Evolutionary conservation across 2,797 vertebrate species (phyloP).

Genomic region (Dicrostonyx torquatus): DNA sequence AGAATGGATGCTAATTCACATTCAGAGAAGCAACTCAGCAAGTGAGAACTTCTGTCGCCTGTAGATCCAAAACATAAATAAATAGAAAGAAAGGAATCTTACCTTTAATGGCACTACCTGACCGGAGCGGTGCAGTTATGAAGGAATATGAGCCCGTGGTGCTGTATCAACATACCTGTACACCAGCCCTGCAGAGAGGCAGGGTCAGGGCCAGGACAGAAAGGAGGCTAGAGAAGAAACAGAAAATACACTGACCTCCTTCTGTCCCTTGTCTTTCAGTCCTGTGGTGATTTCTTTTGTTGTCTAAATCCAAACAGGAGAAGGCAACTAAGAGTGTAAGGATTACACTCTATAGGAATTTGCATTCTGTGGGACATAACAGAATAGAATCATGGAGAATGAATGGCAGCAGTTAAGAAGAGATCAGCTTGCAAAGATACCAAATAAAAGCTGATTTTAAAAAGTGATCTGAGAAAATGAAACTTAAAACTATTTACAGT

Average conservation of each 20-base stretch:
- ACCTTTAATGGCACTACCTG: background rate
- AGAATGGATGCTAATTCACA: background rate
- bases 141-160: accelerated
- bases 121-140: background rate
- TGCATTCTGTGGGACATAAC: background rate
- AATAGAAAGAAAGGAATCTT: background rate
- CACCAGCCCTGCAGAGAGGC: too few relatives aligned
- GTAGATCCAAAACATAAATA: background rate
- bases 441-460: background rate
- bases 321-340: background rate
- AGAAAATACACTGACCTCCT: background rate
- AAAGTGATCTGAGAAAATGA: background rate
- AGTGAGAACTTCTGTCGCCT: background rate
- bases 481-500: background rate
- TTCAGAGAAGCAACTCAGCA: background rate
- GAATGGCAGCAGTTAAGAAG: background rate
- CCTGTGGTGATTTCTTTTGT: too few relatives aligned
- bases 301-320: background rate
- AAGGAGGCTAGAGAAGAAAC: background rate
- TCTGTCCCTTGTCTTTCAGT: accelerated
- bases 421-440: background rate
- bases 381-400: background rate
- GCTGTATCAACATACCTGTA: background rate
- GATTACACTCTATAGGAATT: accelerated
- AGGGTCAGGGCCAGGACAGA: background rate